Percentiles rank a stretch among this genome's conserved stretches.
Evolutionary conservation across 2,797 vertebrate genomes (phyloP).

Genomic region (Chelon labrosus): DNA sequence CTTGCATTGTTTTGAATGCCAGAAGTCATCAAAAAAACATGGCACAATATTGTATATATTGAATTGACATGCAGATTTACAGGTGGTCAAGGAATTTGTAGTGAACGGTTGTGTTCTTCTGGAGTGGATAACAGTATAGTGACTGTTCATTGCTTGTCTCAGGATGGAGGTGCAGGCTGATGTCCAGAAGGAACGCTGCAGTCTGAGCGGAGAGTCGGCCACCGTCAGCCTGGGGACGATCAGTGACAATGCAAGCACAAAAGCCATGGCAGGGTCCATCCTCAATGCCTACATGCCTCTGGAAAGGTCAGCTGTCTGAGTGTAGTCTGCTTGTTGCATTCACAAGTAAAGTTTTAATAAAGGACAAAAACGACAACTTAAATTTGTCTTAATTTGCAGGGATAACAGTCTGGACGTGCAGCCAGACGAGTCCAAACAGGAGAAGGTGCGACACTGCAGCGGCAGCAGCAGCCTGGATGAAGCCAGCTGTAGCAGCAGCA

Average conservation of each 20-base stretch:
- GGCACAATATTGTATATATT: too few relatives aligned
- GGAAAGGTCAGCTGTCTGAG: slow-evolving; percentile 89
- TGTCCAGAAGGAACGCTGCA: slow-evolving; percentile 96
- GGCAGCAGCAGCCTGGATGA: slow-evolving; percentile 95
- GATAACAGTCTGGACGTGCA: slow-evolving; percentile 95
- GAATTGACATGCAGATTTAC: too few relatives aligned
- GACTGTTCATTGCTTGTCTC: slow-evolving; percentile 3
- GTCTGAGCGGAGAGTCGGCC: slow-evolving; percentile 96
- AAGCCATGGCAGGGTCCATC: slow-evolving; percentile 98
- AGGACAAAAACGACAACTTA: too few relatives aligned
- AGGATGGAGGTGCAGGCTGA: slow-evolving; percentile 99
- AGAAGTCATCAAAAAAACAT: too few relatives aligned
- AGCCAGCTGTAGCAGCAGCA: slow-evolving; percentile 84
- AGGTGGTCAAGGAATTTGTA: not conserved
- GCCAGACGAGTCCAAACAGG: slow-evolving; percentile 93
- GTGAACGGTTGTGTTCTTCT: not conserved
- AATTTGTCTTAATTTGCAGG: slow-evolving; percentile 75
- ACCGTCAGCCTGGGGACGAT: slow-evolving; percentile 96
- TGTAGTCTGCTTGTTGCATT: not conserved
- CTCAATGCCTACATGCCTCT: slow-evolving; percentile 94
- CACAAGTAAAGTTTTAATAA: too few relatives aligned
- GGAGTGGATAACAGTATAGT: not conserved
- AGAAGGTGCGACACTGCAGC: slow-evolving; percentile 92
- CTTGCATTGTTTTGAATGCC: too few relatives aligned
- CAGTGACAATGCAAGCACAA: slow-evolving; percentile 97